Base-by-base conservation (phyloP, 1,140 invertebrate genomes). In the Orius laevigatus region DNA sequence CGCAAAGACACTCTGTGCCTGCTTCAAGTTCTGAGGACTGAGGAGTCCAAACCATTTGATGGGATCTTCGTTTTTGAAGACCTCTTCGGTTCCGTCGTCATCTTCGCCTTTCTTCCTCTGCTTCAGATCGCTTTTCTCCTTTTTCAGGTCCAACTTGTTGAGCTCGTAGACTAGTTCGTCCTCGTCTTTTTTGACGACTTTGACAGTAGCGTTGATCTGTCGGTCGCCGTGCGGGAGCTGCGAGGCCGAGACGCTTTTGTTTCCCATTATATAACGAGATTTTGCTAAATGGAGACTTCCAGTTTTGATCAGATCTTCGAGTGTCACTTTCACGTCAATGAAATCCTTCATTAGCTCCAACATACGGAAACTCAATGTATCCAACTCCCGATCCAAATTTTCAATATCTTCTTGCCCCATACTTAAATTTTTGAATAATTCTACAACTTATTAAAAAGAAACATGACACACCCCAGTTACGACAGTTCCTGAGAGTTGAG, bases 21-120 rank as follows among this genome's bases (percentile, higher is more conserved):
- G 70, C 57, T 71, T 70, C 54, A 84, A 65, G 62, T 74, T 76
- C 57, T 79, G 74, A 2, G 80, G 79, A 0, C 81, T 75, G 32
- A 84, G 60, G 46, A 81, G 69, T 10, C 81, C 80, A 66, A 84
- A 84, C 79, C 80, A 83, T 50, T 73, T 74, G 15, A 82, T 60
- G 3, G 80, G 79, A 63, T 82, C 74, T 8, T 25, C 25, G 25
- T 25, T 25, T 25, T 25, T 69, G 63, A 46, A 63, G 62, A 32
- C 63, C 14, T 49, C 43, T 49, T 36, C 20, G 16, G 2, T 46
- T 33, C 18, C 19, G 19, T 49, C 46, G 2, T 36, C 32, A n/a
- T 47, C 25, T 3, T n/a, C 6, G 4, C 14, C 12, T 20, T 20
- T 44, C 41, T 34, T 38, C 20, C 5, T 40, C 44, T 18, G 40